Conservation (phyloP, 2,888 invertebrate genomes). For the Lapara coniferarum region DNA sequence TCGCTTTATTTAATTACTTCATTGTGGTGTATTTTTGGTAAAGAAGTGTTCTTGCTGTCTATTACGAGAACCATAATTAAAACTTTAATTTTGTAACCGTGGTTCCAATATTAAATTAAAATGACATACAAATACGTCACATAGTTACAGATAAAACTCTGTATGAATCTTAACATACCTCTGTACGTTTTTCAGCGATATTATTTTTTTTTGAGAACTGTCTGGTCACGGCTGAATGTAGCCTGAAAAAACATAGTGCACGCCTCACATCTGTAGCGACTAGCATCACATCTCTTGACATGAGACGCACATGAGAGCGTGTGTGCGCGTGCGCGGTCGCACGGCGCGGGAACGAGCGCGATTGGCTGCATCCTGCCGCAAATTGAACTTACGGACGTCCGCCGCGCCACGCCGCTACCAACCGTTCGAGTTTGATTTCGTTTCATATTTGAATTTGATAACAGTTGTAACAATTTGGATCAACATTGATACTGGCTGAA, state of each 20-base stretch:
- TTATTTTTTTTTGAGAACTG: not conserved
- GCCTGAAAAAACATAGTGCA: slow-evolving; percentile 2
- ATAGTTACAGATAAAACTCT: not conserved
- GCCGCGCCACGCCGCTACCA: slow-evolving; percentile 64
- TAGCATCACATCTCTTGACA: not conserved
- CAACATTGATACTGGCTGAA: not conserved
- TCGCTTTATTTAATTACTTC: no score
- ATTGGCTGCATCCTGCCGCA: slow-evolving; percentile 74
- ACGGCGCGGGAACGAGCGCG: slow-evolving; percentile 62
- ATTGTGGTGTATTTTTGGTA: no score
- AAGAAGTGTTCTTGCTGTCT: no score
- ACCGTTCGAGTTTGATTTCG: slow-evolving; percentile 16
- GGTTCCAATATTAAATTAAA: no score
- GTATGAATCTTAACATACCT: not conserved
- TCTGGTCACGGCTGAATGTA: not conserved
- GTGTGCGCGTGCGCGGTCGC: slow-evolving; percentile 34
- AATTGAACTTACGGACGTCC: slow-evolving; percentile 53
- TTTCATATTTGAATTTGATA: slow-evolving; percentile 25
- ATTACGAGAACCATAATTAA: no score
- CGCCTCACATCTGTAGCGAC: not conserved
- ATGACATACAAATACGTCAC: no score
- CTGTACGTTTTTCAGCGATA: not conserved
- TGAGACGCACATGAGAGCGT: not conserved
- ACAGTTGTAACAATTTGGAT: slow-evolving; percentile 6
- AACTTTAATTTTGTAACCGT: no score